Evolutionary conservation across 35 echinoderm and acorn worm genomes (phyloP).

Genomic region (Apostichopus californicus): DNA sequence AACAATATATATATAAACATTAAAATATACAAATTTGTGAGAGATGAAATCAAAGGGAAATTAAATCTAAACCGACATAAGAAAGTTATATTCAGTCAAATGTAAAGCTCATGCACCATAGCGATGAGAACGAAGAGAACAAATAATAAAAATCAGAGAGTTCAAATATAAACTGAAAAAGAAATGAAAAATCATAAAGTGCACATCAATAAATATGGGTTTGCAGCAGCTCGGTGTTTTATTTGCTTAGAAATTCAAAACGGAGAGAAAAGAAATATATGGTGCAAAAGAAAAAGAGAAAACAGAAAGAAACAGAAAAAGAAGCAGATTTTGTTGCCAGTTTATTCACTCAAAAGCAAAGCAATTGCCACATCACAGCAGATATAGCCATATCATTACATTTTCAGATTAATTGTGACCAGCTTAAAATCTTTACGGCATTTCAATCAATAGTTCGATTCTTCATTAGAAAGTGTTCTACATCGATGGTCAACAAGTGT

Average conservation of each 20-base stretch:
- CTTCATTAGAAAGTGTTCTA: too few species aligned
- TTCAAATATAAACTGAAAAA: not conserved
- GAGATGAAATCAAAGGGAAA: too few species aligned
- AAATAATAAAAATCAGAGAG: not conserved
- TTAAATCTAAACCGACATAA: not conserved
- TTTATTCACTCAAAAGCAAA: constrained; percentile 3
- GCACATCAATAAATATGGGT: not conserved
- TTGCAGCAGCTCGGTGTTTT: not conserved
- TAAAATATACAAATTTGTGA: too few species aligned
- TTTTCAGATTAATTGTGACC: not conserved
- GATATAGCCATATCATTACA: not conserved
- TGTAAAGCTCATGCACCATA: not conserved
- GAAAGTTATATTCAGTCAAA: not conserved
- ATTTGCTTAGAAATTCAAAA: not conserved
- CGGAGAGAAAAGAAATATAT: not conserved
- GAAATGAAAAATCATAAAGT: not conserved
- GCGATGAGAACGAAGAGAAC: not conserved
- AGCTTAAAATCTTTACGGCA: too few species aligned
- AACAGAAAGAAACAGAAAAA: constrained; percentile 6
- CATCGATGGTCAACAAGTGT: too few species aligned
- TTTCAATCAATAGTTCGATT: too few species aligned
- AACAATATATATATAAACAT: not conserved
- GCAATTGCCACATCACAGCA: constrained; percentile 27
- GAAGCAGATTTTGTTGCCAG: not conserved
- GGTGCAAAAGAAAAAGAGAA: not conserved